Percentiles rank a stretch among this genome's conserved stretches.
These are phyloP conservation scores for Orthosia gracilis DNA, from an alignment of 2,888 invertebrate species.

Conservation along the genomic window DNA sequence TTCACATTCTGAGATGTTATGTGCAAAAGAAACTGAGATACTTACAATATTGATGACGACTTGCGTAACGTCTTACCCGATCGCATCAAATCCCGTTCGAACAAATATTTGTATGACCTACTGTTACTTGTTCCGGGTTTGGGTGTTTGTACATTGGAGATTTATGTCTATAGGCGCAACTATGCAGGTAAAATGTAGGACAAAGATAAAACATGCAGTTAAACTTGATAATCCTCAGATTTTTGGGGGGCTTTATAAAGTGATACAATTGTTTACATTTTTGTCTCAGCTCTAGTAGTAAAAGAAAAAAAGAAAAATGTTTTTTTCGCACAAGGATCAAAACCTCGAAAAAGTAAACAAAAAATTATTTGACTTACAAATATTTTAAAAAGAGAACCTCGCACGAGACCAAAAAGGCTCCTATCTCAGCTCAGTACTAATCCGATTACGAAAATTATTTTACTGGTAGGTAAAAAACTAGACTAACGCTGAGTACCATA, in stretches of 20 bases:
- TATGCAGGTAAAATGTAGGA: background rate
- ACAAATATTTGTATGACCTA: constrained; percentile 48
- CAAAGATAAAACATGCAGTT: background rate
- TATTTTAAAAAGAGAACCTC: no score
- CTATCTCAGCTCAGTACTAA: no score
- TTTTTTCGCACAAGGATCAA: no score
- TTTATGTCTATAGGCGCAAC: constrained; percentile 21
- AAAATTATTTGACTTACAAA: no score
- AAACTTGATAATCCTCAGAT: background rate
- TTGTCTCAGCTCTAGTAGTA: no score
- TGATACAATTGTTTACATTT: background rate
- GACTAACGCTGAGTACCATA: no score
- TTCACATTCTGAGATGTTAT: no score
- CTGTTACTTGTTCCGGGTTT: constrained; percentile 40
- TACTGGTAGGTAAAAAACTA: background rate
- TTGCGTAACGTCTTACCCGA: constrained; percentile 23
- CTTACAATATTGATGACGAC: background rate
- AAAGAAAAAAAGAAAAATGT: no score
- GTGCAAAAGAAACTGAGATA: background rate
- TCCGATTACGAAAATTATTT: background rate
- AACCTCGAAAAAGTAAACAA: no score
- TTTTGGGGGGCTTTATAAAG: background rate
- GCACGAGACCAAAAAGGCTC: no score
- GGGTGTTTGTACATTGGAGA: constrained; percentile 23
- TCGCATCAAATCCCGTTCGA: constrained; percentile 26